Conservation (phyloP, 2,113 vertebrate genomes). For the Mormoops blainvillei region DNA sequence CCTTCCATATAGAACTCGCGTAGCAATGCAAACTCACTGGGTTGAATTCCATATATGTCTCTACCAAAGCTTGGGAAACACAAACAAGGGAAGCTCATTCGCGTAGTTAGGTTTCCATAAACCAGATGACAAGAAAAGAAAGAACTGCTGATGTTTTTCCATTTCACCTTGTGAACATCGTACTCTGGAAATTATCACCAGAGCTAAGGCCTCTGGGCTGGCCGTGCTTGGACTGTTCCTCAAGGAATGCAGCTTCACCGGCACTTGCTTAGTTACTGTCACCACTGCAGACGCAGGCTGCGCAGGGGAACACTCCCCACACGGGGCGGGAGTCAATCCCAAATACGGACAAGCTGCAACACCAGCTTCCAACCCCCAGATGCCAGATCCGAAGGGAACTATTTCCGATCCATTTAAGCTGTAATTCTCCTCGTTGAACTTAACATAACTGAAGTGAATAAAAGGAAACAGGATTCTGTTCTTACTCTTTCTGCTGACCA, state of each 20-base stretch:
- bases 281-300: not conserved
- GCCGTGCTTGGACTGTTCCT: slow-evolving; percentile 45
- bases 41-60: slow-evolving; percentile 12
- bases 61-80: not conserved
- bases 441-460: not conserved
- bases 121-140: slow-evolving; percentile 67
- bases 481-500: not conserved
- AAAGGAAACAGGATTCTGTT: not conserved
- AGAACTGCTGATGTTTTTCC: slow-evolving; percentile 60
- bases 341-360: slow-evolving; percentile 32
- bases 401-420: not conserved
- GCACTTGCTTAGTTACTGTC: slow-evolving; percentile 26
- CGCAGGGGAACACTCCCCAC: not conserved
- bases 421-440: not conserved
- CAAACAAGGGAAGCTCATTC: slow-evolving; percentile 35
- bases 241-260: slow-evolving; percentile 4
- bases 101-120: slow-evolving; percentile 64
- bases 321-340: not conserved
- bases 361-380: not conserved
- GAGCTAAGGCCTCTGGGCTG: not conserved
- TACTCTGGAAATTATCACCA: slow-evolving; percentile 65
- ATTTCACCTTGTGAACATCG: slow-evolving; percentile 55
- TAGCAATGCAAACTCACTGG: not conserved
- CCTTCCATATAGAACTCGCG: not conserved
- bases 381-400: not conserved